Evolutionary conservation across 2,888 invertebrate genomes (phyloP).

Genomic region (Tinea pellionella): DNA sequence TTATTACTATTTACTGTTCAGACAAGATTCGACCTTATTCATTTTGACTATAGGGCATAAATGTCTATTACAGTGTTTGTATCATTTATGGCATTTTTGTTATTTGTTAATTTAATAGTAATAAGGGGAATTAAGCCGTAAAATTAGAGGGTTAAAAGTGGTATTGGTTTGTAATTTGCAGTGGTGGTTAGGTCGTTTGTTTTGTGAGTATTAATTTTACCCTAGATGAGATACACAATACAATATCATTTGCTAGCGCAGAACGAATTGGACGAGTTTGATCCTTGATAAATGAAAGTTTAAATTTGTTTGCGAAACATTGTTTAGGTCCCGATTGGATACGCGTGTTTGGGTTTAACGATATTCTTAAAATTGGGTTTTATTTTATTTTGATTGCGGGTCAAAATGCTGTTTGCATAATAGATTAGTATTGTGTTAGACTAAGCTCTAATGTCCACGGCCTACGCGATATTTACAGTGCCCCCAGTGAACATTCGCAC

Average conservation of each 20-base stretch:
- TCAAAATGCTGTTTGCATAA: too few relatives aligned
- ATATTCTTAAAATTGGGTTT: background rate
- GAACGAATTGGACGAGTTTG: slow-evolving; percentile 47
- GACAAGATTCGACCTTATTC: background rate
- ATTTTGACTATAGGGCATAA: background rate
- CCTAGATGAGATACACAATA: slow-evolving; percentile 43
- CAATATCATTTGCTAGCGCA: slow-evolving; percentile 48
- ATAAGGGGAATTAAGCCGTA: background rate
- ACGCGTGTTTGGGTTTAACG: slow-evolving; percentile 19
- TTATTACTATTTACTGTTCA: slow-evolving; percentile 21
- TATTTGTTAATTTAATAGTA: too few relatives aligned
- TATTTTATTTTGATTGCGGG: background rate
- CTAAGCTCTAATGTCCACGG: too few relatives aligned
- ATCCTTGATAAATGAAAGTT: slow-evolving; percentile 51
- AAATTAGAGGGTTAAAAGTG: background rate
- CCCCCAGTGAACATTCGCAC: too few relatives aligned
- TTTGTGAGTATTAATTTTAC: background rate
- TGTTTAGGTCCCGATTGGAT: slow-evolving; percentile 26
- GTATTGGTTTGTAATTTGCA: background rate
- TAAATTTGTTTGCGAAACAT: slow-evolving; percentile 42
- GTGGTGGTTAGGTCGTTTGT: background rate
- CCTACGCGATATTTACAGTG: too few relatives aligned
- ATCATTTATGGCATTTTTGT: background rate
- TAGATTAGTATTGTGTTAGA: too few relatives aligned
- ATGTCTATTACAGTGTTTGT: background rate